These are phyloP conservation scores for Hydropotes inermis DNA, from an alignment of 2,113 vertebrate genomes.

Conservation along the genomic window DNA sequence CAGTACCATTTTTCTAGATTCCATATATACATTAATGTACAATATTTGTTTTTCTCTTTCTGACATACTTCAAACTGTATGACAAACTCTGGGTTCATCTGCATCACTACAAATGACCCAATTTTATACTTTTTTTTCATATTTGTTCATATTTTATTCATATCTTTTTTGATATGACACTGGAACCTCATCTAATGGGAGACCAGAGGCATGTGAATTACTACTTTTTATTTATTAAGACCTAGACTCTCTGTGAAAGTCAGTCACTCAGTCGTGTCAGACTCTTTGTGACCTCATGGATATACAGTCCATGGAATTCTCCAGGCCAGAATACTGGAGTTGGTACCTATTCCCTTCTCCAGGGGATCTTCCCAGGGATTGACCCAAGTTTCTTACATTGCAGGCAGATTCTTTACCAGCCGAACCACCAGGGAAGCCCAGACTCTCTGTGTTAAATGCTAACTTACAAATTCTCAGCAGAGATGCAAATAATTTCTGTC, in stretches of 20 bases:
- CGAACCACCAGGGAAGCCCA: neutral
- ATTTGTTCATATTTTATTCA: neutral
- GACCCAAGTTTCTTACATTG: neutral
- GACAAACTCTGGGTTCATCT: neutral
- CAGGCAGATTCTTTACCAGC: neutral
- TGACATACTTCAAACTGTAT: neutral
- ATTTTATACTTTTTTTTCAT: neutral
- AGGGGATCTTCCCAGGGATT: neutral
- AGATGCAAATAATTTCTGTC: neutral
- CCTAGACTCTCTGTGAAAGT: neutral
- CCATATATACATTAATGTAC: neutral
- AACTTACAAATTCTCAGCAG: neutral
- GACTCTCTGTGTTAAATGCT: neutral
- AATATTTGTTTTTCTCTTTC: neutral
- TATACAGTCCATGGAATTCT: neutral
- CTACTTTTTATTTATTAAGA: neutral
- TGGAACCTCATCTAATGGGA: neutral
- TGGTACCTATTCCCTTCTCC: neutral
- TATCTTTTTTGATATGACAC: neutral
- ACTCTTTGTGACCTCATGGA: neutral
- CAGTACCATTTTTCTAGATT: neutral
- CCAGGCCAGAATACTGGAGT: neutral
- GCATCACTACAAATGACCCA: neutral
- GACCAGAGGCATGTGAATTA: neutral
- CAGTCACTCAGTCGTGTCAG: neutral